Evolutionary conservation across 2,888 invertebrate species (phyloP).

Genomic region (Lymantria monacha): DNA sequence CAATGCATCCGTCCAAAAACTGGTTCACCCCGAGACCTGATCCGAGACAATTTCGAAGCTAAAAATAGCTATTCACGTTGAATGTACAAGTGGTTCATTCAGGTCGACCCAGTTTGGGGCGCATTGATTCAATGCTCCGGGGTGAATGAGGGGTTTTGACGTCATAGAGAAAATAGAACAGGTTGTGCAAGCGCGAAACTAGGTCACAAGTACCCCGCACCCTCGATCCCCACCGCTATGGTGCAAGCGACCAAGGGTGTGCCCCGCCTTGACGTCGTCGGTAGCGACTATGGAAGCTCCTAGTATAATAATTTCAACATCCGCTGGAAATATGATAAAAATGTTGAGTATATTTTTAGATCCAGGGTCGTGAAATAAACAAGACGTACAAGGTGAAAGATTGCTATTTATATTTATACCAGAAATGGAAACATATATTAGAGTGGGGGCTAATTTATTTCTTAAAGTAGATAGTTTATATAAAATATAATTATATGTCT

Average conservation of each 20-base stretch:
- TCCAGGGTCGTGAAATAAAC: conserved; percentile 35
- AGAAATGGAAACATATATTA: conserved; percentile 2
- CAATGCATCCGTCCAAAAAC: conserved; percentile 50
- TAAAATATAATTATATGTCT: no score
- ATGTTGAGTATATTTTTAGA: conserved; percentile 42
- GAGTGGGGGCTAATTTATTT: background rate
- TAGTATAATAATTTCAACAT: conserved; percentile 38
- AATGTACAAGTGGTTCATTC: conserved; percentile 71
- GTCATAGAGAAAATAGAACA: conserved; percentile 72
- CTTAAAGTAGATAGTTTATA: background rate
- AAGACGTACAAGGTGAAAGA: conserved; percentile 29
- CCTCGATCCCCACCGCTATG: conserved; percentile 34
- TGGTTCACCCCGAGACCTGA: conserved; percentile 48
- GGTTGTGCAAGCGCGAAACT: conserved; percentile 66
- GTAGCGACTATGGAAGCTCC: conserved; percentile 28
- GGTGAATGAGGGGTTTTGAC: conserved; percentile 74
- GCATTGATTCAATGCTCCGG: conserved; percentile 73
- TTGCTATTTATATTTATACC: conserved; percentile 11
- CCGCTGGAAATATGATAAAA: conserved; percentile 31
- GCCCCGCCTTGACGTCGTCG: conserved; percentile 20
- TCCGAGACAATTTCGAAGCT: conserved; percentile 50
- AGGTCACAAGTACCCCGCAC: conserved; percentile 61
- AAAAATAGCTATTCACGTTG: conserved; percentile 64
- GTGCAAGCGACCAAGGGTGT: conserved; percentile 19
- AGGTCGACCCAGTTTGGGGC: conserved; percentile 68